Base-by-base conservation (phyloP, 2,888 invertebrate genomes). In the Biston betularia region DNA sequence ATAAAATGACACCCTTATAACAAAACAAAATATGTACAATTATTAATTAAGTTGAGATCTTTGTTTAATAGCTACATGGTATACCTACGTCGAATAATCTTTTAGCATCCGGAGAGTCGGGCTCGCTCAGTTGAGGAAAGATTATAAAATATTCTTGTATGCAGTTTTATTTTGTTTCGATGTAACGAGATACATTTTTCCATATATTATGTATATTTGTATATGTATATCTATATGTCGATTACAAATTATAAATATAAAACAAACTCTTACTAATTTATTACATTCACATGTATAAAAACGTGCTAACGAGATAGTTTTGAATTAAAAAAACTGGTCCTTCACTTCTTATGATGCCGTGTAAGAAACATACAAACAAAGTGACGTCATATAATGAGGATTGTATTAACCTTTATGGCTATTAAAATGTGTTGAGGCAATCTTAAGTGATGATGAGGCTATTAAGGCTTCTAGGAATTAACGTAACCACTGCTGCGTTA, bases 271-370 rank as follows among this genome's bases (percentile, higher is more conserved):
- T 33, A 49, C 2, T 49, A 1, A n/a, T 35, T n/a, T n/a, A 2
- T 14, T 6, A 53, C 9, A 3, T 38, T 38, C 6, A 15, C 10
- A 38, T 10, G 4, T 14, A 1, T 33, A 9, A 34, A 49, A 49
- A 52, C 8, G 3, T 3, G 8, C 14, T 4, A 14, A 10, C 10
- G 10, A 53, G 15, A 52, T 10, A 38, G 38, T 10, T 40, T 8
- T 8, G 1, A 12, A 48, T 34, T 8, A 6, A 35, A n/a, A 35
- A n/a, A 40, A 40, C 40, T 5, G 15, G 11, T 14, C 53, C 10
- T 53, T 40, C 40, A 79, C 75, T 77, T 77, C 78, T 79, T 73
- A 72, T 61, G 44, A 38, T 48, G 38, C 67, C 63, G 69, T 71
- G 68, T 68, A 73, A 68, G 55, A 70, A 68, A 54, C 63, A 62